Evolutionary conservation across 2,888 invertebrate species (phyloP), one percentile per base, ranked within the genome.

Genomic region (Alviniconcha strummeri): DNA sequence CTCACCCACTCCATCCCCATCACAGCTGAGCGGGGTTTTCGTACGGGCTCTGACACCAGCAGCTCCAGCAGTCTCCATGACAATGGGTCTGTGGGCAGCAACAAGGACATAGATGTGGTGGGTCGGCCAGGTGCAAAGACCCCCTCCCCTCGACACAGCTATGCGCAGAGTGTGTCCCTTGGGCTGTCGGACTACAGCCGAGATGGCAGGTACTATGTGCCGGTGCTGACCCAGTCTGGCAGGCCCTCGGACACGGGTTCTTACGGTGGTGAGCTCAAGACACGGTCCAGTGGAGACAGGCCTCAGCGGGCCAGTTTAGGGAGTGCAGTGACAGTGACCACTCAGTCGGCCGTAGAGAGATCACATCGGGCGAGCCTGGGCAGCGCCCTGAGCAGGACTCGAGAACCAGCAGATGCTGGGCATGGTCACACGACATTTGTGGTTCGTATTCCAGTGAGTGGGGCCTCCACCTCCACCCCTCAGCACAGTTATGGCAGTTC

Each of bases 401-500:
- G 76, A 60, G 81, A 78, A 11, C 64, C 69, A n/a, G 71, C 57
- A 56, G 79, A 84, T 55, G 72, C 71, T 55, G 80, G 69, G 77
- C 56, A 64, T 19, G 80, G 81, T 4, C 78, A 81, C 64, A 82
- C 69, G 7, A 87, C 87, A 7, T 86, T 87, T 76, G 86, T 87
- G 52, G 84, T 88, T 52, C 84, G 86, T 17, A 87, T 87, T 76
- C 88, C 88, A 52, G 83, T 79, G 57, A 75, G 72, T 13, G 79
- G 75, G 11, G 19, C 82, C 0, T 67, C 67, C 56, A n/a, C 56
- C 64, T 19, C 67, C 19, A 56, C 78, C 0, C 60, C 75, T 17
- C 80, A 81, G 57, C 84, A 83, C 64, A 84, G 84, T 15, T 90
- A 88, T 84, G 91, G 91, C 13, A 89, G 90, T 74, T 88, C 91